Evolutionary conservation across 1,140 invertebrate species (phyloP), one percentile per base, ranked within the genome.

Genomic region (Cryptotermes secundus): DNA sequence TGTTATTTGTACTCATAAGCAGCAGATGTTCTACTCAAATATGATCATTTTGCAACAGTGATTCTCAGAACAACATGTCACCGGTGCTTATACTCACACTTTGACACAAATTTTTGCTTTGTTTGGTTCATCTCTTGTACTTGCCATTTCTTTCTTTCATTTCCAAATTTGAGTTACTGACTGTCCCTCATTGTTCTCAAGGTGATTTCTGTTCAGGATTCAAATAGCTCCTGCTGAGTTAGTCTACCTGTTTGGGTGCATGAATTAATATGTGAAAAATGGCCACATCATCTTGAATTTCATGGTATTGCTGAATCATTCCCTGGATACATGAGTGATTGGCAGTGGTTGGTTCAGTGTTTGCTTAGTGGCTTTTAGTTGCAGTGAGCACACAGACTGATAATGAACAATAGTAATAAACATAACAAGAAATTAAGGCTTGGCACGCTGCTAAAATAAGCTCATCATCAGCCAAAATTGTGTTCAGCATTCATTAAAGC

Each of bases 381-480:
- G 59, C 59, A 65, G 12, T n/a, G 59, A 65, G 6, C 59, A 65
- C 59, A 65, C 59, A 65, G 12, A 7, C 3, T 65, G n/a, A n/a
- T n/a, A 65, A 65, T 65, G 59, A 7, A 72, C 31, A 14, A 72
- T 72, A 72, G n/a, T 72, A 72, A 31, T 72, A 72, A 72, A 10
- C 1, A 72, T 1, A 72, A 72, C 26, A 72, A 72, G 59, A 72
- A 72, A n/a, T 72, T 72, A 34, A 38, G 34, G 35, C 80, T 35
- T 45, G 4, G 80, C 80, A 36, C 80, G 26, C 42, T 10, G 31
- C 34, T 26, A 19, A 1, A 35, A 81, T 19, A 36, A 45, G 35
- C 34, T 81, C 42, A 81, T 1, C 26, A 81, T 38, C 80, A 81
- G n/a, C 80, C 80, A 81, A 81, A 81, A 81, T 81, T 81, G 80